Percentiles rank a stretch among this genome's conserved stretches.
Conservation (phyloP, 2,888 invertebrate genomes). For the Lycocerus yunnanus region DNA sequence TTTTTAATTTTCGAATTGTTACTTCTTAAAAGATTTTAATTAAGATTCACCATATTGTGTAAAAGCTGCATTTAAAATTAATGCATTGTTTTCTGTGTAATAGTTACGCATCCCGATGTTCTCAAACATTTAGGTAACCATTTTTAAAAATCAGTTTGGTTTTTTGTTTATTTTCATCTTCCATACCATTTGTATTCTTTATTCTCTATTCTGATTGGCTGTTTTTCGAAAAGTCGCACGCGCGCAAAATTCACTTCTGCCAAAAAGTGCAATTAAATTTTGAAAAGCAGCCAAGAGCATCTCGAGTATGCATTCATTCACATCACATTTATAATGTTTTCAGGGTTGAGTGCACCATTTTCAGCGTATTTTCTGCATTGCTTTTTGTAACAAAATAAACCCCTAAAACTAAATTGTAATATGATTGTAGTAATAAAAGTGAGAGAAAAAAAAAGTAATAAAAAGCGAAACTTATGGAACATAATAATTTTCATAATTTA, state of each 20-base stretch:
- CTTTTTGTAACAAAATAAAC: conserved; percentile 3
- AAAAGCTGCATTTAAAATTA: conserved; percentile 38
- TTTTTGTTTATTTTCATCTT: conserved; percentile 26
- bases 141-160: conserved; percentile 29
- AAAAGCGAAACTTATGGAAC: neutral
- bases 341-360: conserved; percentile 16
- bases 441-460: neutral
- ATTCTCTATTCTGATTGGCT: neutral
- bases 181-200: neutral
- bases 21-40: conserved; percentile 7
- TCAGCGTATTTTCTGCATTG: conserved; percentile 11
- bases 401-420: neutral
- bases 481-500: neutral
- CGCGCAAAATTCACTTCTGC: neutral
- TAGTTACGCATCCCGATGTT: conserved; percentile 56
- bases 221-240: conserved; percentile 1
- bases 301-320: conserved; percentile 8
- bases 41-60: conserved; percentile 15
- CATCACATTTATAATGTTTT: conserved; percentile 10
- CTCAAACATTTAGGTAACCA: conserved; percentile 57
- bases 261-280: neutral
- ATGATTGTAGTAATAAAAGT: neutral
- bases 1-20: conserved; percentile 10
- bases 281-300: conserved; percentile 12
- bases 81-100: conserved; percentile 51